phyloP scores from a whole-genome alignment of 2,888 invertebrate species.

The Yponomeuta plumbellus region DNA sequence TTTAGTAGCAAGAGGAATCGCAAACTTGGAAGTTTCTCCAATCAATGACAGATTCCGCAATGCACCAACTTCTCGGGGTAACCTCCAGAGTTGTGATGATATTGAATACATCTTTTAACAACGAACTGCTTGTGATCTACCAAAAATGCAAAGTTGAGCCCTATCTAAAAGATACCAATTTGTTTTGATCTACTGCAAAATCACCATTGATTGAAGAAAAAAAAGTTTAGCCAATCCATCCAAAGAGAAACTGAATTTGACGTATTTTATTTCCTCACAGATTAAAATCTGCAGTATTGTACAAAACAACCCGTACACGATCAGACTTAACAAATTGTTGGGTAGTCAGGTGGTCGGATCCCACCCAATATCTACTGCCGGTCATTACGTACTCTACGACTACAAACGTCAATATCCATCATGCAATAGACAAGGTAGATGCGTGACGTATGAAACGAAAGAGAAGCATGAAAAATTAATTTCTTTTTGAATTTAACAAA shows the following conservation, averaged over 20 bases:
- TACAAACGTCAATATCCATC: slow-evolving; percentile 2
- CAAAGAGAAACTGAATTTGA: background rate
- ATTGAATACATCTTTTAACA: slow-evolving; percentile 38
- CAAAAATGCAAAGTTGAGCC: background rate
- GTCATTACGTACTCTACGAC: too few relatives aligned
- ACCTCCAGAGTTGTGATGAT: slow-evolving; percentile 39
- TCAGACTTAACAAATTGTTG: background rate
- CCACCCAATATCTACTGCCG: too few relatives aligned
- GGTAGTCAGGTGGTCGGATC: background rate
- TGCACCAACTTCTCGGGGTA: slow-evolving; percentile 36
- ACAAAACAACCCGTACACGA: background rate
- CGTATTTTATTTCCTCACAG: background rate
- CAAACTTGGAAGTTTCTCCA: slow-evolving; percentile 30
- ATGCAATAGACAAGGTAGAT: slow-evolving; percentile 10
- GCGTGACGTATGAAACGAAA: background rate
- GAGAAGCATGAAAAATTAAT: slow-evolving; percentile 7
- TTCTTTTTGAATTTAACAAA: slow-evolving; percentile 46
- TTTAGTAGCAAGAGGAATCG: slow-evolving; percentile 29
- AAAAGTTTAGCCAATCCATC: background rate
- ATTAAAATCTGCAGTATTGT: background rate
- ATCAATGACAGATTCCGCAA: slow-evolving; percentile 35
- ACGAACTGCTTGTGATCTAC: background rate
- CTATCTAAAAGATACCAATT: background rate
- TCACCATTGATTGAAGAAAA: background rate
- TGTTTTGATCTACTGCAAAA: background rate